Evolutionary conservation across 2,888 invertebrate species (phyloP).

Genomic region (Sphinx pinastri): DNA sequence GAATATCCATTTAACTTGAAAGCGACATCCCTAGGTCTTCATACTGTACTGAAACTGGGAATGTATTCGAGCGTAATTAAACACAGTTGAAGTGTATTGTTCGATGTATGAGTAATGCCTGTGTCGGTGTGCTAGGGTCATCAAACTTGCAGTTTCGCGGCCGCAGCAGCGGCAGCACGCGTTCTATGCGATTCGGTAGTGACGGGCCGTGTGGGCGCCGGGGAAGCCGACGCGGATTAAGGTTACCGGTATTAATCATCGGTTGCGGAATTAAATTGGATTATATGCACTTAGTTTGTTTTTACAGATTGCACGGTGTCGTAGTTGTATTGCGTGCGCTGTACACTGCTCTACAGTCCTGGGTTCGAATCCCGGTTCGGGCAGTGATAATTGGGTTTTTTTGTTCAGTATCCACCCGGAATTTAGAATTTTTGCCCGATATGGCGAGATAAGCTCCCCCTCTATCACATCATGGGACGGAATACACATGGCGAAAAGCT

Average conservation of each 20-base stretch:
- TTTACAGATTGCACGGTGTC: not conserved
- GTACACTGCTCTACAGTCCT: too few relatives aligned
- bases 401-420: too few relatives aligned
- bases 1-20: not conserved
- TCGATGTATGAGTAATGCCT: slow-evolving; percentile 24
- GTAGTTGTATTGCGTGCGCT: too few relatives aligned
- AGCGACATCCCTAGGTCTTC: not conserved
- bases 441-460: too few relatives aligned
- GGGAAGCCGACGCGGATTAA: not conserved
- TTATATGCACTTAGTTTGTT: not conserved
- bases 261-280: not conserved
- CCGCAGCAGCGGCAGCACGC: slow-evolving; percentile 23
- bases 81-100: slow-evolving; percentile 20
- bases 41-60: slow-evolving; percentile 41
- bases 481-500: too few relatives aligned
- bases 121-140: slow-evolving; percentile 52
- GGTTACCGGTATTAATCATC: not conserved
- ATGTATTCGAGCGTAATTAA: slow-evolving; percentile 28
- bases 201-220: not conserved
- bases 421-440: too few relatives aligned
- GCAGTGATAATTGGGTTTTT: too few relatives aligned
- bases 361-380: too few relatives aligned
- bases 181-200: not conserved
- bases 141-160: slow-evolving; percentile 50
- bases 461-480: too few relatives aligned